A percentile compares a stretch with the other conserved stretches of the same genome.
Evolutionary conservation across 2,113 vertebrate species (phyloP).

Genomic region (Microtus pennsylvanicus): DNA sequence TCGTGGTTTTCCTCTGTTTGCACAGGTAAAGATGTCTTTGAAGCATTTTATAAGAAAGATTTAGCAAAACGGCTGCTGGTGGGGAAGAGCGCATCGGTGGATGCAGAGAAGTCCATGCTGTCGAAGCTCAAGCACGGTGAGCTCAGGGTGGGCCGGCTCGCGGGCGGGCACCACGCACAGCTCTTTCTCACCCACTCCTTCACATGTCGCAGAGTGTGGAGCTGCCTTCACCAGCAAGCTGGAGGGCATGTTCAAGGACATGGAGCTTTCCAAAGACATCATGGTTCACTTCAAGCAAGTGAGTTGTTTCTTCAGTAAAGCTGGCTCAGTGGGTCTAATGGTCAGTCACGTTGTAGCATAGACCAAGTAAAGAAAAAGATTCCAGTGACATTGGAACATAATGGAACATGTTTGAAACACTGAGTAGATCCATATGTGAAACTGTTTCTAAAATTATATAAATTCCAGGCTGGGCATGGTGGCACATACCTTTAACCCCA

Average conservation of each 20-base stretch:
- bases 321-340: too few species aligned
- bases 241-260: conserved; percentile 93
- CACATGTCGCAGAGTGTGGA: conserved; percentile 86
- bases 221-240: conserved; percentile 92
- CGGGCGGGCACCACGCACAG: not conserved
- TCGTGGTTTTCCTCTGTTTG: conserved; percentile 35
- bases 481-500: not conserved
- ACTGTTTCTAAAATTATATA: not conserved
- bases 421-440: not conserved
- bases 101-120: conserved; percentile 92
- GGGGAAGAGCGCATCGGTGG: conserved; percentile 91
- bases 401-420: not conserved
- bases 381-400: too few species aligned
- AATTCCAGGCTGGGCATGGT: not conserved
- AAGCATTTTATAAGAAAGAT: conserved; percentile 92
- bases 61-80: conserved; percentile 91
- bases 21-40: conserved; percentile 92
- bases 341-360: not conserved
- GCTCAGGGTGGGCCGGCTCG: not conserved
- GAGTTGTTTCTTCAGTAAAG: not conserved
- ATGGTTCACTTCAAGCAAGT: conserved; percentile 93
- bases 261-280: conserved; percentile 92
- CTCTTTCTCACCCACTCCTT: not conserved
- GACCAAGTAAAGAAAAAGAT: not conserved
- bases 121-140: conserved; percentile 92